phyloP scores from a whole-genome alignment of 2,888 invertebrate species.

The Eristalis tenax region DNA sequence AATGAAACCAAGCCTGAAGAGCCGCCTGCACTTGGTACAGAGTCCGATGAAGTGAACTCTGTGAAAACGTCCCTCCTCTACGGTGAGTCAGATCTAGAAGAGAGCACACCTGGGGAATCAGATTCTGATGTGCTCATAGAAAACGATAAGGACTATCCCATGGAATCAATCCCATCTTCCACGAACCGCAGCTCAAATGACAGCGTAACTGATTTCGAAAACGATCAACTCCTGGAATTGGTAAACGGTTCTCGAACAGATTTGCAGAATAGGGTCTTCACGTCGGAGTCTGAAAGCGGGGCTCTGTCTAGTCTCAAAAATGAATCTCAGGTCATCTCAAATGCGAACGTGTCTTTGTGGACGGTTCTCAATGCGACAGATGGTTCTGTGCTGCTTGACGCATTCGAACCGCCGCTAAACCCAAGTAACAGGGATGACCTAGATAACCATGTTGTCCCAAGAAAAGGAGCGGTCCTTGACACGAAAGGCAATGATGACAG shows the following conservation, averaged over 20 bases:
- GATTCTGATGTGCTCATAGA: background rate
- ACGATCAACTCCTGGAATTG: background rate
- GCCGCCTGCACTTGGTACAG: background rate
- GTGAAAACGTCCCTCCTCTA: background rate
- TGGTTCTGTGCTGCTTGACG: background rate
- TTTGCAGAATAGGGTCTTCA: background rate
- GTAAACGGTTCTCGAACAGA: background rate
- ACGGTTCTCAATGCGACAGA: background rate
- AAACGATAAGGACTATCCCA: conserved; percentile 3
- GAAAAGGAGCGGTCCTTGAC: conserved; percentile 29
- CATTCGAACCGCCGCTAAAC: background rate
- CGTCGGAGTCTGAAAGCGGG: background rate
- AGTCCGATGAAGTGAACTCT: background rate
- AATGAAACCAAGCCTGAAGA: background rate
- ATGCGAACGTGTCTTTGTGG: background rate
- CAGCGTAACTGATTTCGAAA: background rate
- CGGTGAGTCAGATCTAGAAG: background rate
- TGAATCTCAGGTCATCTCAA: background rate
- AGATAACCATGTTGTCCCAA: conserved; percentile 36
- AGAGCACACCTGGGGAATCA: background rate
- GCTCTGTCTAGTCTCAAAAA: background rate
- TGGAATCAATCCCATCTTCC: background rate
- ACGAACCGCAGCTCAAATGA: background rate
- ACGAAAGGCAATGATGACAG: background rate
- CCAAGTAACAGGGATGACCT: background rate